Percentiles rank a stretch among this genome's conserved stretches.
phyloP scores from a whole-genome alignment of 2,888 invertebrate genomes.

The Pyrrhosoma nymphula region DNA sequence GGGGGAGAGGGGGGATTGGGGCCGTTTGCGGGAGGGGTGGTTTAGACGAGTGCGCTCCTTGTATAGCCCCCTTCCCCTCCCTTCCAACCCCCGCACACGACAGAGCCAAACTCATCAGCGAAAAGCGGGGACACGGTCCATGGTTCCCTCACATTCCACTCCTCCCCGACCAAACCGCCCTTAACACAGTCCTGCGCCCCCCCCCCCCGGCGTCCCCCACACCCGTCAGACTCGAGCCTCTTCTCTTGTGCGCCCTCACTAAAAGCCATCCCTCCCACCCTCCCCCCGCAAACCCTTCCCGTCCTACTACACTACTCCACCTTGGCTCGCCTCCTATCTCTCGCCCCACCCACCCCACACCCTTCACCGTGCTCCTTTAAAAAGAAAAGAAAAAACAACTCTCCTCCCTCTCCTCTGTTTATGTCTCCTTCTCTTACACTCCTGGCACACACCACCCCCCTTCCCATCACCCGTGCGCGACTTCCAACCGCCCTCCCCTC shows the following conservation, averaged over 20 bases:
- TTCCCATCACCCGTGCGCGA: background rate
- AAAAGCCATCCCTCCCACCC: slow-evolving; percentile 76
- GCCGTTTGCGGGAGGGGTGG: background rate
- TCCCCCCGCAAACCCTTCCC: slow-evolving; percentile 72
- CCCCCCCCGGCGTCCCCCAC: slow-evolving; percentile 15
- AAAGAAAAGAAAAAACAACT: slow-evolving; percentile 69
- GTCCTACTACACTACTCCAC: slow-evolving; percentile 69
- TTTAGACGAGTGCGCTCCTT: background rate
- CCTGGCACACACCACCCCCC: background rate
- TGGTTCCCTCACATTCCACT: slow-evolving; percentile 41
- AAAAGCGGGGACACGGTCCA: slow-evolving; percentile 72
- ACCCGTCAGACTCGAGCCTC: slow-evolving; percentile 67
- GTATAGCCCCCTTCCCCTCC: background rate
- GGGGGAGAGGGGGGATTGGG: background rate
- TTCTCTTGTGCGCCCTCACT: background rate
- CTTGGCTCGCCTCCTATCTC: slow-evolving; percentile 68
- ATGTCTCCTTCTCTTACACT: background rate
- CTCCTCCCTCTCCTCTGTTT: background rate
- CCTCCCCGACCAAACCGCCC: background rate
- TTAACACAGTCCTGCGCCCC: background rate
- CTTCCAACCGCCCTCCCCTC: background rate
- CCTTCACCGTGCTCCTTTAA: slow-evolving; percentile 70
- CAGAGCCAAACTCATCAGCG: slow-evolving; percentile 71
- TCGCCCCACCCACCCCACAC: slow-evolving; percentile 71
- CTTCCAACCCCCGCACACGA: background rate